Base-by-base conservation (phyloP, 1,140 invertebrate species). In the Diachasma alloeum region DNA sequence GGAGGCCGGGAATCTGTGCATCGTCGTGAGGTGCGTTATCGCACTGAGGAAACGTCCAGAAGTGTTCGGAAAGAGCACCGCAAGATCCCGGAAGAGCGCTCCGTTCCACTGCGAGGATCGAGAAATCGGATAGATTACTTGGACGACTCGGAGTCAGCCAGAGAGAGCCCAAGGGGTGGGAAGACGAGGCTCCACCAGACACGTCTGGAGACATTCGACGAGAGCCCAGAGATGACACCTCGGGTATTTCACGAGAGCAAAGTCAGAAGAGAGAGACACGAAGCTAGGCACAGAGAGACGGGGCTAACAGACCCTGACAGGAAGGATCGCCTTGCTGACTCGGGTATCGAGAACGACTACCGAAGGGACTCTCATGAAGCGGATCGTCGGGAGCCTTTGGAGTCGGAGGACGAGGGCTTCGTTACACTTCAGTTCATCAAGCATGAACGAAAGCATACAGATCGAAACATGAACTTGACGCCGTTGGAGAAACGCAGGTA, bases 271-370 rank as follows among this genome's bases (percentile, higher is more conserved):
- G 59, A 86, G 11, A 80, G 77, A 3, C 79, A 86, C 69, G 85
- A 88, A 10, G 84, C 83, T 0, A 81, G 85, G 5, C 83, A 84
- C 59, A 80, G 84, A 22, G 86, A 89, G 4, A 87, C 82, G 11
- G 79, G 84, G 4, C 53, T 86, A 11, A 90, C 89, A 74, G 88
- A 89, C 77, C 79, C 81, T 8, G 87, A 86, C 77, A 83, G 87
- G 4, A 93, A 93, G 75, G 93, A 93, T 79, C 90, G 92, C 37
- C 88, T 93, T 22, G 93, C 93, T 3, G 94, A 95, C 87, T 95
- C 94, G 0, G 94, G 94, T 0, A 95, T 95, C 72, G 94, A 95
- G 84, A 95, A 95, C 79, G 94, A 95, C 81, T 94, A 94, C 79
- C 90, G 93, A 48, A 91, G 93, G 24, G 93, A 95, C 79, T 93